Evolutionary conservation across 2,113 vertebrate species (phyloP).

Genomic region (Ptyas mucosa): DNA sequence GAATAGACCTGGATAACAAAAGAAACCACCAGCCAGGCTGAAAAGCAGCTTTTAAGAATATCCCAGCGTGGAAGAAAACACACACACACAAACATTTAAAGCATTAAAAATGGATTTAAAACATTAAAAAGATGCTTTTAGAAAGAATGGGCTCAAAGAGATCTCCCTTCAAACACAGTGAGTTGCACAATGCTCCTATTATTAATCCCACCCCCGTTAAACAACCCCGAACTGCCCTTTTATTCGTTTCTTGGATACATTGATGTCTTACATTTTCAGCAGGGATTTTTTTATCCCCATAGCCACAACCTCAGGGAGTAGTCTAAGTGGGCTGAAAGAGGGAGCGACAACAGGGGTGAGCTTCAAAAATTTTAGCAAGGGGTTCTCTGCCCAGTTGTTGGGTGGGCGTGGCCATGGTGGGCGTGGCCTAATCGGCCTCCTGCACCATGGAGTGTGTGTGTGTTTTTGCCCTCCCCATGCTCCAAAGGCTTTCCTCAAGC

Average conservation of each 20-base stretch:
- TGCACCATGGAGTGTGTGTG: too few species aligned
- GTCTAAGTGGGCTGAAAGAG: neutral
- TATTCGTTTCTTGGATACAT: neutral
- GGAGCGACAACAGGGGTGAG: neutral
- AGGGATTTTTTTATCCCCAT: neutral
- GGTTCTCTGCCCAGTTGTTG: too few species aligned
- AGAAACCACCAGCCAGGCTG: neutral
- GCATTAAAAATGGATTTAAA: neutral
- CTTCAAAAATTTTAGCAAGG: too few species aligned
- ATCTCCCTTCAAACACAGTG: neutral
- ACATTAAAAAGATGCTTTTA: neutral
- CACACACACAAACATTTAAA: neutral
- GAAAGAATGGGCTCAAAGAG: too few species aligned
- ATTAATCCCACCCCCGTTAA: neutral
- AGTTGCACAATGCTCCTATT: too few species aligned
- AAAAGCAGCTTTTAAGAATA: neutral
- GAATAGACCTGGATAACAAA: neutral
- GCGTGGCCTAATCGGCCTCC: too few species aligned
- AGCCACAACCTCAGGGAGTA: neutral
- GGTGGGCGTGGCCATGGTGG: too few species aligned
- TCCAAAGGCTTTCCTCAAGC: too few species aligned
- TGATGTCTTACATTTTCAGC: neutral
- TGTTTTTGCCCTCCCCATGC: too few species aligned
- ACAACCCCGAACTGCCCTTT: neutral
- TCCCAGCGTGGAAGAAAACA: neutral